Base-by-base conservation (phyloP, 2,113 vertebrate species). In the Mesoclemmys tuberculata region DNA sequence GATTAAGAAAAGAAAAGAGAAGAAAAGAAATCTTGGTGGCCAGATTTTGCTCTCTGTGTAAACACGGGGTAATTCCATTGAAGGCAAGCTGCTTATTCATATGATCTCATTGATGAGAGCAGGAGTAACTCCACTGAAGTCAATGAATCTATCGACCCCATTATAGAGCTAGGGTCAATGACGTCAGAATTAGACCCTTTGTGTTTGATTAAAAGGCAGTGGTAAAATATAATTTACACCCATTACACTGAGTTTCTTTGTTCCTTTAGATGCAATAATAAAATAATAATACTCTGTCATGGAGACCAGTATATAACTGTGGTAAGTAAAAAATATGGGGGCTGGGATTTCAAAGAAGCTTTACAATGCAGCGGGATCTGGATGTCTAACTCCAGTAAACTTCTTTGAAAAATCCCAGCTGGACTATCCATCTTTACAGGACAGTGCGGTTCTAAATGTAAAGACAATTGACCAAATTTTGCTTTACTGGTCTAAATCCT, bases 341-440 rank as follows among this genome's bases (percentile, higher is more conserved):
- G 26, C 0, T 88, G 61, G 22, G 80, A 84, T 86, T 95, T 93
- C 82, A 84, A 90, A 92, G 79, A 83, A 95, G 78, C 31, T 90
- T 84, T 46, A 74, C 44, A 95, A 52, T 0, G 6, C 11, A 44
- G 0, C 5, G 24, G 38, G 19, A 4, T 4, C 24, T 82, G 52
- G 29, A 31, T 58, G 64, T 29, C 46, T 90, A 9, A 2, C 74
- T 74, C 52, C 80, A 35, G 44, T 92, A 54, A 78, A 56, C 80
- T 38, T 22, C 22, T 78, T 51, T 44, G 19, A 41, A 82, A 75
- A 74, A 91, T 4, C 6, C 58, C 29, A 14, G 31, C 35, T 84
- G 10, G 64, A 26, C 8, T 82, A n/a, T 75, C 85, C 84, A 18
- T 84, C 51, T 35, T 78, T 75, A 80, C 74, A 85, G 61, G 64